phyloP scores from a whole-genome alignment of 2,113 vertebrate genomes.

The Recurvirostra avosetta region DNA sequence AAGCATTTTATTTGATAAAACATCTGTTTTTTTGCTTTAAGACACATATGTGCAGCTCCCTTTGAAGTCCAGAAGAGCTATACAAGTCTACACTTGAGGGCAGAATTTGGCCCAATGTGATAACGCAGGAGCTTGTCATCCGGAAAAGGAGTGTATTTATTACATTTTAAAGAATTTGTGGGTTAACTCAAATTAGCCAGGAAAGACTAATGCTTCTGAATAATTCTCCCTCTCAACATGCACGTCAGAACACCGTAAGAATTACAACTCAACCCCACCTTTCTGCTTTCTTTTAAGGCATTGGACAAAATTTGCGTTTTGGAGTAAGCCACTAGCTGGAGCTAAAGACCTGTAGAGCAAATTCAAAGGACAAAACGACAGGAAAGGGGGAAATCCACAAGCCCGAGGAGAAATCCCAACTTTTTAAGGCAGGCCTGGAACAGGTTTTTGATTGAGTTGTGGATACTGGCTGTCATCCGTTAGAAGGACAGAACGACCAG shows the following conservation, averaged over 20 bases:
- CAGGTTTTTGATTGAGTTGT: background rate
- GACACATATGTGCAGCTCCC: background rate
- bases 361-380: background rate
- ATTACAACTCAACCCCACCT: background rate
- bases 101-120: constrained; percentile 63
- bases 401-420: constrained; percentile 2
- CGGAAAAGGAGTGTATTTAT: background rate
- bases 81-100: constrained; percentile 39
- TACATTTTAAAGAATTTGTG: constrained; percentile 10
- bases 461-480: background rate
- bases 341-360: constrained; percentile 70
- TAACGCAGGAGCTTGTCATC: constrained; percentile 26
- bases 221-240: background rate
- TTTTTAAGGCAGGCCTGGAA: constrained; percentile 1
- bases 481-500: background rate
- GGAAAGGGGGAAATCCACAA: background rate
- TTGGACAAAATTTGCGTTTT: constrained; percentile 53
- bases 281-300: background rate
- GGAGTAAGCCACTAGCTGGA: constrained; percentile 71
- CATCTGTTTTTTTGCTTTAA: constrained; percentile 8
- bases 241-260: background rate
- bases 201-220: background rate
- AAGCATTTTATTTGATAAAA: constrained; percentile 28
- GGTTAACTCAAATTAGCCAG: constrained; percentile 28
- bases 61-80: constrained; percentile 53